Conservation (phyloP, 2,113 vertebrate species). For the Opisthocomus hoazin region DNA sequence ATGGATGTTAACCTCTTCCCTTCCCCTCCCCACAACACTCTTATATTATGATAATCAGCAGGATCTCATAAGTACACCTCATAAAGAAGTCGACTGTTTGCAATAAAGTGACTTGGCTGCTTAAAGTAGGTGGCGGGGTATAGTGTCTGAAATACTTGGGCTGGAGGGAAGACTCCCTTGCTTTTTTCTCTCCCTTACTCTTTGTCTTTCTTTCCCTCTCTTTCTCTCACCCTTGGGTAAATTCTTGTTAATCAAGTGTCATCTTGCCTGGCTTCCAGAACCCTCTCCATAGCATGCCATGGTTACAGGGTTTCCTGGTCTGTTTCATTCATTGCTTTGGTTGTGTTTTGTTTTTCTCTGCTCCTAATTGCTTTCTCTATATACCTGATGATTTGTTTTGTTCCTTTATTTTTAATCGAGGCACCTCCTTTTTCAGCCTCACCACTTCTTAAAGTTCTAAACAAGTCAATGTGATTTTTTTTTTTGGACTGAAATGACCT, state of each 20-base stretch:
- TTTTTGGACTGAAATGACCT: slow-evolving; percentile 53
- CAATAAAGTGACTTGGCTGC: slow-evolving; percentile 79
- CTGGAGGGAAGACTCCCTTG: slow-evolving; percentile 69
- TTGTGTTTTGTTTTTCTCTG: slow-evolving; percentile 77
- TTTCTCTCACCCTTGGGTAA: slow-evolving; percentile 82
- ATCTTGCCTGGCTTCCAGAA: slow-evolving; percentile 92
- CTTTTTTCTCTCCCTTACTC: slow-evolving; percentile 73
- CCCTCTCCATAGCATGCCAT: slow-evolving; percentile 95
- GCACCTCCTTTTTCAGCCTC: slow-evolving; percentile 71
- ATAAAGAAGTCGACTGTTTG: slow-evolving; percentile 79
- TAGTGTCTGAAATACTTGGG: slow-evolving; percentile 81
- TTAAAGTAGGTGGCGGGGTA: slow-evolving; percentile 84
- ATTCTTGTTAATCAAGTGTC: slow-evolving; percentile 85
- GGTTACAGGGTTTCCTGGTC: slow-evolving; percentile 87
- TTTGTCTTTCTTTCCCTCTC: slow-evolving; percentile 71
- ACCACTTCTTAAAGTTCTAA: slow-evolving; percentile 65
- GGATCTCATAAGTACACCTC: slow-evolving; percentile 78
- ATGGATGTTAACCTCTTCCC: slow-evolving; percentile 90
- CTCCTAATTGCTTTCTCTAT: slow-evolving; percentile 72
- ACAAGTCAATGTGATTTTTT: slow-evolving; percentile 48
- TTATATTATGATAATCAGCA: slow-evolving; percentile 84
- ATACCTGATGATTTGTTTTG: slow-evolving; percentile 61
- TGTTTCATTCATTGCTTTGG: slow-evolving; percentile 82
- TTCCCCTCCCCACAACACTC: slow-evolving; percentile 77
- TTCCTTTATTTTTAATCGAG: slow-evolving; percentile 73